Evolutionary conservation across 2,113 vertebrate species (phyloP).

Genomic region (Pongo abelii): DNA sequence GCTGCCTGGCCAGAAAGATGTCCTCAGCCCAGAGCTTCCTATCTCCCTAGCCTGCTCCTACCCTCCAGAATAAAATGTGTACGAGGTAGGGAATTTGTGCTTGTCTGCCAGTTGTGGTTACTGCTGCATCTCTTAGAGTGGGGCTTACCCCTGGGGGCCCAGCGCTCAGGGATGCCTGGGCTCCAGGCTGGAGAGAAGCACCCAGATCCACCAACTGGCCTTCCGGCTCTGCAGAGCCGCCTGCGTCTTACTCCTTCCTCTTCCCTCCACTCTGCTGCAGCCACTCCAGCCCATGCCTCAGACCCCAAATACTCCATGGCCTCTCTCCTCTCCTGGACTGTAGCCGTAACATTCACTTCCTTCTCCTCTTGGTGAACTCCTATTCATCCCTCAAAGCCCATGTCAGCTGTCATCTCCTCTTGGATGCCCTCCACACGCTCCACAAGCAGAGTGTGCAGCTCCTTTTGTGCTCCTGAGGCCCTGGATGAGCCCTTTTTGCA

Average conservation of each 20-base stretch:
- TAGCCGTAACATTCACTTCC: neutral
- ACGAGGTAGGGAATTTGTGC: neutral
- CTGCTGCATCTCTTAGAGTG: neutral
- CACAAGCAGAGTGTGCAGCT: rapidly evolving
- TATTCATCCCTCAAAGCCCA: neutral
- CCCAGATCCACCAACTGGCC: neutral
- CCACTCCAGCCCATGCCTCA: neutral
- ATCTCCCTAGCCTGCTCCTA: neutral
- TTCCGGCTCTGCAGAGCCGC: neutral
- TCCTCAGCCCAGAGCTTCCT: neutral
- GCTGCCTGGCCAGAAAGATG: neutral
- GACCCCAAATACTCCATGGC: neutral
- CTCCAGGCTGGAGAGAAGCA: neutral
- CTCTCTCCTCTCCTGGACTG: neutral
- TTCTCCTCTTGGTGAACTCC: neutral
- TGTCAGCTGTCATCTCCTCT: neutral
- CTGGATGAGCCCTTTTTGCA: neutral
- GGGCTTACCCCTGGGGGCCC: neutral
- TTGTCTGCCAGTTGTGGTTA: neutral
- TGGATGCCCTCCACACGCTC: neutral
- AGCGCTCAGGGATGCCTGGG: neutral
- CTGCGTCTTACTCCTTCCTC: neutral
- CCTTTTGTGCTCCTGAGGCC: neutral
- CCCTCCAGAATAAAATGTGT: no score
- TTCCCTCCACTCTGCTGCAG: neutral